A percentile compares a stretch with the other conserved stretches of the same genome.
Evolutionary conservation across 1,140 invertebrate genomes (phyloP).

Genomic region (Onthophagus taurus): DNA sequence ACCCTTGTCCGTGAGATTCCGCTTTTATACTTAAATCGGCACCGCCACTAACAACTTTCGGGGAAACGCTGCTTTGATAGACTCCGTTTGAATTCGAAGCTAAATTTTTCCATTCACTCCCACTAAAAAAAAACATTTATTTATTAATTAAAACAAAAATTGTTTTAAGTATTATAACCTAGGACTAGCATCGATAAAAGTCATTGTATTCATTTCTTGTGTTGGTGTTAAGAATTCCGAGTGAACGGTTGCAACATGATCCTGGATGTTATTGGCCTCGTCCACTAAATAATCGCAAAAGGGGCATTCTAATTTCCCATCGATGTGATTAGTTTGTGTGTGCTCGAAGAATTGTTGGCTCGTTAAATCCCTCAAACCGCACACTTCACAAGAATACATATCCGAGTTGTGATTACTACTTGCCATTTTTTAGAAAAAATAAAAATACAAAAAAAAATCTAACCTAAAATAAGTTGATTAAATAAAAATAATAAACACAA

Average conservation of each 20-base stretch:
- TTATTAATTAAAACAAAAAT: neutral
- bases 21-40: constrained; percentile 31
- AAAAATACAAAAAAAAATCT: no score
- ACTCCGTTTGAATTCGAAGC: no score
- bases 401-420: constrained; percentile 36
- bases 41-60: constrained; percentile 33
- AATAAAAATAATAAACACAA: no score
- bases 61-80: no score
- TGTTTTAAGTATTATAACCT: constrained; percentile 36
- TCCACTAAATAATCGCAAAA: constrained; percentile 70
- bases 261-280: constrained; percentile 60
- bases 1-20: constrained; percentile 46
- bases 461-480: no score
- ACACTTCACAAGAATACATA: constrained; percentile 66
- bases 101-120: no score
- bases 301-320: constrained; percentile 65
- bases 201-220: constrained; percentile 47
- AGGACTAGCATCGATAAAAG: constrained; percentile 53
- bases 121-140: no score
- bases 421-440: constrained; percentile 27
- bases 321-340: constrained; percentile 64
- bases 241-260: constrained; percentile 72
- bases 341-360: constrained; percentile 72
- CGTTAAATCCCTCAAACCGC: constrained; percentile 65
- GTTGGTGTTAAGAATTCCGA: constrained; percentile 67